Percentiles rank a stretch among this genome's conserved stretches.
phyloP scores from a whole-genome alignment of 2,888 invertebrate species.

The Chymomyza caudatula region DNA sequence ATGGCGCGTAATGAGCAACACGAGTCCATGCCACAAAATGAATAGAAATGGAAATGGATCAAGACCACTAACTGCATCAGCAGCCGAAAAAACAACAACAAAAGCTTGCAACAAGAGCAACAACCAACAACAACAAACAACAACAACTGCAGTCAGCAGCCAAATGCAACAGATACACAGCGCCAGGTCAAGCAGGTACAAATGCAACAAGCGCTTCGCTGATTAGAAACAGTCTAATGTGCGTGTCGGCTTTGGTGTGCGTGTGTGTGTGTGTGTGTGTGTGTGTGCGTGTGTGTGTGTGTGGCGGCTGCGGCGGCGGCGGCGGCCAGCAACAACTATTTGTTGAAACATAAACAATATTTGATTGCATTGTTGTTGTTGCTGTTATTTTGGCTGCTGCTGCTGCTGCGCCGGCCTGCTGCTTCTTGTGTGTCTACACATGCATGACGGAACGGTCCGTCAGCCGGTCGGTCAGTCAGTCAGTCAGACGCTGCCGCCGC shows the following conservation, averaged over 20 bases:
- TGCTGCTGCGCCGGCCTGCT: constrained; percentile 24
- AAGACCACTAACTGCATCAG: constrained; percentile 35
- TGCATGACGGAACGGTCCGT: constrained; percentile 57
- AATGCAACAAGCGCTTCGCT: constrained; percentile 64
- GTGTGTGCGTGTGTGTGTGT: constrained; percentile 10
- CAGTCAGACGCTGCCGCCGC: too few relatives aligned
- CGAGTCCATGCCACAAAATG: constrained; percentile 68
- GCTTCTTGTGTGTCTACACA: constrained; percentile 65
- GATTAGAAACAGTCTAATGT: constrained; percentile 56
- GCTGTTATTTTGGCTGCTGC: constrained; percentile 11
- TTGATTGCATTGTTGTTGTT: constrained; percentile 41
- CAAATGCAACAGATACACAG: constrained; percentile 48
- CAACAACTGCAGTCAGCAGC: constrained; percentile 29
- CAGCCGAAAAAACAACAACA: not conserved
- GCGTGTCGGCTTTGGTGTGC: not conserved
- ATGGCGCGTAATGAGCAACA: constrained; percentile 58
- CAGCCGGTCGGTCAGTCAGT: not conserved
- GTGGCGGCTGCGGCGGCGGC: constrained; percentile 11
- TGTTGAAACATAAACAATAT: constrained; percentile 69
- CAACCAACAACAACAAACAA: not conserved
- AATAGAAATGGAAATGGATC: constrained; percentile 69
- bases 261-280: not conserved
- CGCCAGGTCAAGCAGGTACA: constrained; percentile 67
- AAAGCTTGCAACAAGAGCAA: too few relatives aligned
- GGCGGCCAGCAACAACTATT: constrained; percentile 25